These are phyloP conservation scores for Pangasius larnaudii DNA, from an alignment of 2,797 vertebrate species.

Conservation along the genomic window DNA sequence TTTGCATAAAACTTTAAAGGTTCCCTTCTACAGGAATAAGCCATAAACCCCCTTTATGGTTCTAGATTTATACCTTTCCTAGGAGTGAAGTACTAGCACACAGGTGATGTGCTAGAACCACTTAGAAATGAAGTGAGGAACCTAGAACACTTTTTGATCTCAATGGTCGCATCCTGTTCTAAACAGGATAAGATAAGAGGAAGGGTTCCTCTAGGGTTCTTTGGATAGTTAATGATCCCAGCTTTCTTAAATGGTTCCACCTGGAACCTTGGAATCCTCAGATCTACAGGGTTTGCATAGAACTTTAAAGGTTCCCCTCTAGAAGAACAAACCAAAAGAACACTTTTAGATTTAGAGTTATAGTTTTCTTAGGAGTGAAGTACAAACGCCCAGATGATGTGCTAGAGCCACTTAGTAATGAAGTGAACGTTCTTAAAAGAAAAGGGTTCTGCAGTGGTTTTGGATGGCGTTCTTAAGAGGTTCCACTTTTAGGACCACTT, in stretches of 20 bases:
- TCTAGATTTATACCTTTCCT: not conserved
- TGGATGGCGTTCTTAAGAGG: not conserved
- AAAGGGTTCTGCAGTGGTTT: not conserved
- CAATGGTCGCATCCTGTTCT: not conserved
- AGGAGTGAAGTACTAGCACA: not conserved
- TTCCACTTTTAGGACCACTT: not conserved
- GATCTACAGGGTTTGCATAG: not conserved
- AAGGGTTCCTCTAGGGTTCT: not conserved
- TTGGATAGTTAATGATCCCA: not conserved
- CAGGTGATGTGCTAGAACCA: not conserved
- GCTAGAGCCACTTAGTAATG: not conserved
- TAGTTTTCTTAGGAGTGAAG: not conserved
- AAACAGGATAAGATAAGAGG: not conserved
- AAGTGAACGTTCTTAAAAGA: not conserved
- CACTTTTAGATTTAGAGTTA: not conserved
- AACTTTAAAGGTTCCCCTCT: not conserved
- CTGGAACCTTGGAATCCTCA: not conserved
- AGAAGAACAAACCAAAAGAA: not conserved
- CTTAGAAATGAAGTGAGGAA: not conserved
- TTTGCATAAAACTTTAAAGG: not conserved
- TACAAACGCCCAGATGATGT: not conserved
- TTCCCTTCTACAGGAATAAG: not conserved
- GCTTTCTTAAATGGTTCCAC: not conserved
- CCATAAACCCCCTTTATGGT: not conserved
- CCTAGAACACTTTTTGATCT: not conserved